Evolutionary conservation across 1,140 invertebrate species (phyloP).

Genomic region (Trichomalopsis sarcophagae): DNA sequence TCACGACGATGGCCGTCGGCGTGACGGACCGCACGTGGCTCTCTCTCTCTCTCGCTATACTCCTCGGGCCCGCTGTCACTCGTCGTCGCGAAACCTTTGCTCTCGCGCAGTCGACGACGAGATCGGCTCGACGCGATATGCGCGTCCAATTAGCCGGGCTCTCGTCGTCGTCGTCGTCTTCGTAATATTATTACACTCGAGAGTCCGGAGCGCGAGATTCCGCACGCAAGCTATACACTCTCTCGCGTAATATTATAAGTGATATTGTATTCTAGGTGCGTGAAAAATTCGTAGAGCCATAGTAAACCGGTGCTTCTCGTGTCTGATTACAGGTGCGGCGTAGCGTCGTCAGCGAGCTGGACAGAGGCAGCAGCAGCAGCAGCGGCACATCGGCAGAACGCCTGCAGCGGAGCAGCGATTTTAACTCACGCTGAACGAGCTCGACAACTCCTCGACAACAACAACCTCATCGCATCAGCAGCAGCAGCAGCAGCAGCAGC

Average conservation of each 20-base stretch:
- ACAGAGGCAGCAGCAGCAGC: constrained; percentile 68
- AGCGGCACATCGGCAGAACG: constrained; percentile 67
- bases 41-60: no score
- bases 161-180: constrained; percentile 20
- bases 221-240: neutral
- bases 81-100: neutral
- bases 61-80: constrained; percentile 45
- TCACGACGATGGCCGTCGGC: constrained; percentile 72
- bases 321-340: constrained; percentile 71
- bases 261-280: neutral
- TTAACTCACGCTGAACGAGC: constrained; percentile 63
- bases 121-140: constrained; percentile 30
- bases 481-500: constrained; percentile 1
- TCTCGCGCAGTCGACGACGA: constrained; percentile 53
- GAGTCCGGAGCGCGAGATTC: neutral
- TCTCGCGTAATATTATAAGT: neutral
- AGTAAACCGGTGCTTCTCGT: neutral
- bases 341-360: constrained; percentile 72
- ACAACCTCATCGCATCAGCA: neutral
- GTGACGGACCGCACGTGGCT: constrained; percentile 73
- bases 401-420: constrained; percentile 64
- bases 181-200: neutral
- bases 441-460: neutral
- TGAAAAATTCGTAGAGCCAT: no score
- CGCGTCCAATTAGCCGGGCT: constrained; percentile 51